phyloP scores from a whole-genome alignment of 1,140 invertebrate genomes.

The Papilio helenus region DNA sequence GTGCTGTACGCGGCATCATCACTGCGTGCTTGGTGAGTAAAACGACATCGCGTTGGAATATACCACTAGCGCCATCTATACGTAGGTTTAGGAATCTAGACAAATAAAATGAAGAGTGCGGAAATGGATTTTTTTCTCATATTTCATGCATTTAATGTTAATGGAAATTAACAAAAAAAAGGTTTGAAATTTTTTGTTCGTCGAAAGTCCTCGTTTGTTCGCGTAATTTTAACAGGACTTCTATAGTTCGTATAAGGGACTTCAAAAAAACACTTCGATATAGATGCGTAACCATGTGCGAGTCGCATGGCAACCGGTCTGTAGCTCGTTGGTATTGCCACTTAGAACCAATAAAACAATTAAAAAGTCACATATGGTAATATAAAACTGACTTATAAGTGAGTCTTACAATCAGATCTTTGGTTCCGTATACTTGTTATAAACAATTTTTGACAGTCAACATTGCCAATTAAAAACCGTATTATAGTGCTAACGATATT shows the following conservation, averaged over 20 bases:
- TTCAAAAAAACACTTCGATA: no score
- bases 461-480: no score
- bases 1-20: no score
- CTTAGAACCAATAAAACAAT: constrained; percentile 13
- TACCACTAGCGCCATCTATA: constrained; percentile 18
- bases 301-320: constrained; percentile 1
- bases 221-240: no score
- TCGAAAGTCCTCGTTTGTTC: no score
- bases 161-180: no score
- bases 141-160: no score
- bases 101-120: neutral
- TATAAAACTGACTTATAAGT: neutral
- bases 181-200: no score
- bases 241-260: no score
- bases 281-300: neutral
- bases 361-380: neutral
- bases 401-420: neutral
- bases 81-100: neutral
- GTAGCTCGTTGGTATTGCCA: neutral
- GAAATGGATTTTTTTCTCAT: no score
- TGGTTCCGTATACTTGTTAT: neutral
- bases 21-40: neutral
- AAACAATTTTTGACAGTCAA: no score
- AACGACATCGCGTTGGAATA: neutral
- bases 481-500: no score